Conservation (phyloP, 1,140 invertebrate species). For the Melitaea cinxia region DNA sequence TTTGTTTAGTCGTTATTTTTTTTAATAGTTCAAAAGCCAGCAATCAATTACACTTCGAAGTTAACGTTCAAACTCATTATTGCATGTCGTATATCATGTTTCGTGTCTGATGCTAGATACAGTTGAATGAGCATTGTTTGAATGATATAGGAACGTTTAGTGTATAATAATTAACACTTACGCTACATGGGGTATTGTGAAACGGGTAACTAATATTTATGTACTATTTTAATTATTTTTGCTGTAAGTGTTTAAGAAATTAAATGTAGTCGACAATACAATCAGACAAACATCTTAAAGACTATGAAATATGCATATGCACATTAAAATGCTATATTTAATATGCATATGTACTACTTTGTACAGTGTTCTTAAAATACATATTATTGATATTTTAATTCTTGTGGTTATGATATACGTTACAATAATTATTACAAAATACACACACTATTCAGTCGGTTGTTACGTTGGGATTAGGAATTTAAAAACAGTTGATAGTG, state of each 20-base stretch:
- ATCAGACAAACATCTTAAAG: no score
- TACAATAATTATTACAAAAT: no score
- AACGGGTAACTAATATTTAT: background rate
- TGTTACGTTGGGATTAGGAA: no score
- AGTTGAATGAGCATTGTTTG: slow-evolving; percentile 20
- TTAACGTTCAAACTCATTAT: background rate
- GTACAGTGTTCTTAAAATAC: no score
- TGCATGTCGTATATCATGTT: slow-evolving; percentile 33
- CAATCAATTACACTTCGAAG: slow-evolving; percentile 13
- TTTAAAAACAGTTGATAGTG: no score
- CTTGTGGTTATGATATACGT: no score
- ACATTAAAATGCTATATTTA: no score
- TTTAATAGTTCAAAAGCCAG: slow-evolving; percentile 6
- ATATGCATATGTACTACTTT: no score
- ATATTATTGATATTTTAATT: no score
- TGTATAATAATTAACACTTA: slow-evolving; percentile 16
- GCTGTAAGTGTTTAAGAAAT: background rate
- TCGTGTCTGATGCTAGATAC: slow-evolving; percentile 20
- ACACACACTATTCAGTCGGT: no score
- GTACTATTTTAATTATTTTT: background rate
- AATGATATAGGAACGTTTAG: slow-evolving; percentile 8
- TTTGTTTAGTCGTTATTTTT: slow-evolving; percentile 11
- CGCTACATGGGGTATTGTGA: background rate
- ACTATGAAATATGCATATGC: no score
- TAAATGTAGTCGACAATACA: no score